Conservation (phyloP, 2,797 vertebrate genomes). For the Crenuchus spilurus region DNA sequence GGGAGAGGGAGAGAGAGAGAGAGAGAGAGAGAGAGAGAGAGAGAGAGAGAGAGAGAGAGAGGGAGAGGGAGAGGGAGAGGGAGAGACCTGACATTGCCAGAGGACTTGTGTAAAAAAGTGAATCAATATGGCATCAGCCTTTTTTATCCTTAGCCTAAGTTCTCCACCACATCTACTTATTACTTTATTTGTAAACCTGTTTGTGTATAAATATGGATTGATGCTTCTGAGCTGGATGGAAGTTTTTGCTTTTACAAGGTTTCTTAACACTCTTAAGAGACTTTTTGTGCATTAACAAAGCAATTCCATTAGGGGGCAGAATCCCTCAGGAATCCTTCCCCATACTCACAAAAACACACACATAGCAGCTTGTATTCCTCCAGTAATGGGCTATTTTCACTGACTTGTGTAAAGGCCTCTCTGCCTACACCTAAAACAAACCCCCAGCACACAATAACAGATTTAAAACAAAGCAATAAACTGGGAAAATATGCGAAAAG, state of each 20-base stretch:
- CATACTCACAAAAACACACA: background rate
- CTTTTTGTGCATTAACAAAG: background rate
- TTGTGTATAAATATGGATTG: background rate
- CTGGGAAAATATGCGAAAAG: background rate
- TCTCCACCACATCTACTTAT: slow-evolving; percentile 40
- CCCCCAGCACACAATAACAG: too few species aligned
- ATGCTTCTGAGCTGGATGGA: slow-evolving; percentile 9
- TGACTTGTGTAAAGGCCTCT: too few species aligned
- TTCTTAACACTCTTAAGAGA: background rate
- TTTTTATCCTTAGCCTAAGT: slow-evolving; percentile 39
- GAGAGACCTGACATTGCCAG: slow-evolving; percentile 40
- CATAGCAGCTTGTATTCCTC: background rate
- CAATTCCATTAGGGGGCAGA: slow-evolving; percentile 14
- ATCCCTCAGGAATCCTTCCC: background rate
- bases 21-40: background rate
- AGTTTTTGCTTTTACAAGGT: background rate
- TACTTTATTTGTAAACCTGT: slow-evolving; percentile 36
- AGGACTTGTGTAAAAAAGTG: slow-evolving; percentile 38
- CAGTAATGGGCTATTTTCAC: too few species aligned
- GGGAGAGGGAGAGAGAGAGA: background rate
- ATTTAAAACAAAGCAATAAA: background rate
- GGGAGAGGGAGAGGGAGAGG: background rate
- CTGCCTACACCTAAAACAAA: too few species aligned
- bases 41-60: slow-evolving; percentile 3
- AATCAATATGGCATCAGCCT: slow-evolving; percentile 39